Evolutionary conservation across 2,113 vertebrate genomes (phyloP).

Genomic region (Cairina moschata): DNA sequence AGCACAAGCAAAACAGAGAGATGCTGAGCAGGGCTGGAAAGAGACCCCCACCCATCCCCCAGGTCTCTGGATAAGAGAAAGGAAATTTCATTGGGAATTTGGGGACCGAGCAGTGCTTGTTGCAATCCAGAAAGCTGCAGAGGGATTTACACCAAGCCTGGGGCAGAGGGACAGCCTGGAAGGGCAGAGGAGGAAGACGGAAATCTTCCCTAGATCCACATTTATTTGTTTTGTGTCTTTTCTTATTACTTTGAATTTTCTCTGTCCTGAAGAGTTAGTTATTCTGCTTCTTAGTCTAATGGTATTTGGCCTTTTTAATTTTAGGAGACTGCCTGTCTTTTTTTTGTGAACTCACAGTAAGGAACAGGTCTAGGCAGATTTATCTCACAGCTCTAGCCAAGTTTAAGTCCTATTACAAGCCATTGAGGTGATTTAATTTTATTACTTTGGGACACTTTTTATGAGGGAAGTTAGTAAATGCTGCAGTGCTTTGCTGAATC

Average conservation of each 20-base stretch:
- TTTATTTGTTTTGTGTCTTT: background rate
- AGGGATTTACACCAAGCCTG: background rate
- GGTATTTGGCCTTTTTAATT: slow-evolving; percentile 32
- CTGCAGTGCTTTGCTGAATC: background rate
- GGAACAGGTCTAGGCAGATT: background rate
- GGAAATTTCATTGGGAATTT: fast-evolving
- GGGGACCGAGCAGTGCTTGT: background rate
- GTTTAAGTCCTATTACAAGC: slow-evolving; percentile 37
- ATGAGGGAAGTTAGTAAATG: background rate
- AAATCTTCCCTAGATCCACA: background rate
- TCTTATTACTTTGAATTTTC: background rate
- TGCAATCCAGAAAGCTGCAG: background rate
- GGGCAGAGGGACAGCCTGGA: background rate
- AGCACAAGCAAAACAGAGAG: background rate
- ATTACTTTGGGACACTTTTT: slow-evolving; percentile 32
- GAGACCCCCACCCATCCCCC: too few relatives aligned
- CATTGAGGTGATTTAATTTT: slow-evolving; percentile 39
- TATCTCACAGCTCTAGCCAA: slow-evolving; percentile 7
- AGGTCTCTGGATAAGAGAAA: background rate
- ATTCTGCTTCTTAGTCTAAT: background rate
- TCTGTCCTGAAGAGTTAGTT: background rate
- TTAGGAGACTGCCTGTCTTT: slow-evolving; percentile 18
- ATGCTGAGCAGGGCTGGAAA: background rate
- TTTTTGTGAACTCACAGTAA: background rate
- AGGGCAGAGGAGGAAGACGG: background rate